These are phyloP conservation scores for Philopotamus ludificatus DNA, from an alignment of 1,140 invertebrate species.

Conservation along the genomic window DNA sequence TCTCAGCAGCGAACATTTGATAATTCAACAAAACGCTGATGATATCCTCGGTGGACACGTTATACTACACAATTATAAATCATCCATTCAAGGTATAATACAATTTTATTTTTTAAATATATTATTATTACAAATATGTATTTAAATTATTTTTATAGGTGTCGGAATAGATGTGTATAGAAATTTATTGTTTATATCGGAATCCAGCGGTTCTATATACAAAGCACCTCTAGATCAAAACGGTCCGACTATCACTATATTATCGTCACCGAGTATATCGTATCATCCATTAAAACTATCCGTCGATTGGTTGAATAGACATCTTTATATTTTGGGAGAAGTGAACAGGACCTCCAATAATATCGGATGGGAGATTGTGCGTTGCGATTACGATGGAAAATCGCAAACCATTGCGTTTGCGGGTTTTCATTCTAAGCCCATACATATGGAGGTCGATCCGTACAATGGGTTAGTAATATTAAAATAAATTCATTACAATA, in stretches of 20 bases:
- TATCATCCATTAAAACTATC: conserved; percentile 67
- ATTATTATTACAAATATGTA: not conserved
- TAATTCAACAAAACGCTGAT: conserved; percentile 68
- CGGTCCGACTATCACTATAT: conserved; percentile 50
- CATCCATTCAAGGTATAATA: conserved; percentile 28
- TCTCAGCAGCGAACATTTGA: conserved; percentile 65
- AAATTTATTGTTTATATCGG: conserved; percentile 72
- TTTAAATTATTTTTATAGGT: conserved; percentile 53
- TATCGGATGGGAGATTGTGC: conserved; percentile 67
- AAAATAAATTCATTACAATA: not conserved
- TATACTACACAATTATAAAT: conserved; percentile 49
- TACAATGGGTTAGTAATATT: conserved; percentile 73
- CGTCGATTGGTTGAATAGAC: conserved; percentile 84
- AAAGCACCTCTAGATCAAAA: conserved; percentile 46
- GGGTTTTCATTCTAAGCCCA: conserved; percentile 64
- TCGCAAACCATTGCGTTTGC: conserved; percentile 66
- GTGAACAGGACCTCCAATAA: conserved; percentile 50
- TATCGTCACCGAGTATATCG: conserved; percentile 58
- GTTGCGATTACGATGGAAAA: conserved; percentile 71
- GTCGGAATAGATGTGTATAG: conserved; percentile 71
- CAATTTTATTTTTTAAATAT: not conserved
- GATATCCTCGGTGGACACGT: conserved; percentile 63
- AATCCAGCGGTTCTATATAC: conserved; percentile 65
- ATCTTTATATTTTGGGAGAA: conserved; percentile 76
- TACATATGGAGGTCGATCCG: conserved; percentile 85